Percentiles rank a stretch among this genome's conserved stretches.
Evolutionary conservation across 2,797 vertebrate species (phyloP).

Genomic region (Gymnothorax javanicus): DNA sequence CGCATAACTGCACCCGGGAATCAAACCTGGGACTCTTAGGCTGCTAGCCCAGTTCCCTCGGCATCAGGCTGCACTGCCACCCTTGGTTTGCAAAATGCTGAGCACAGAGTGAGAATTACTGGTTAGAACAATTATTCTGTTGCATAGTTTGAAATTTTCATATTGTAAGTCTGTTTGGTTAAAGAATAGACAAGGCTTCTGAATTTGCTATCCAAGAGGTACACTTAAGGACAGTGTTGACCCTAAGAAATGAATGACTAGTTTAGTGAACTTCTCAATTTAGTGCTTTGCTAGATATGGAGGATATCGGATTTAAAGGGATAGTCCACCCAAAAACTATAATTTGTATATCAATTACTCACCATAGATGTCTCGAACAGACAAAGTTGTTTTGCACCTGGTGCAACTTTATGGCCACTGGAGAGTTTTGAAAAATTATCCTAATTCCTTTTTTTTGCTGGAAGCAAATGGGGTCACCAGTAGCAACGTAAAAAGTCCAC

Average conservation of each 20-base stretch:
- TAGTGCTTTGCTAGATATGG: not conserved
- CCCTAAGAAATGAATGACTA: not conserved
- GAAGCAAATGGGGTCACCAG: too few species aligned
- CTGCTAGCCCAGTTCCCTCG: not conserved
- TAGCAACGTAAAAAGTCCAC: too few species aligned
- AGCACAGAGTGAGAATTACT: not conserved
- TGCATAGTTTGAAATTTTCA: not conserved
- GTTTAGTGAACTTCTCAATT: not conserved
- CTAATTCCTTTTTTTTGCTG: too few species aligned
- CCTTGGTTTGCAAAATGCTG: not conserved
- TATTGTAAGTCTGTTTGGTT: not conserved
- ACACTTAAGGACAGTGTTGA: not conserved
- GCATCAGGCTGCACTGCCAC: not conserved
- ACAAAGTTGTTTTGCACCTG: too few species aligned
- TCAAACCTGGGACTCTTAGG: not conserved
- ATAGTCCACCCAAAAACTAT: too few species aligned
- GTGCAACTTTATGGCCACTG: too few species aligned
- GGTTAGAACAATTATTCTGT: not conserved
- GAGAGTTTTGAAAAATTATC: too few species aligned
- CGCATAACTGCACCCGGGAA: not conserved
- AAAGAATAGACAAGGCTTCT: not conserved
- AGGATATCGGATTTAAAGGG: not conserved
- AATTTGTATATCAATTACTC: too few species aligned
- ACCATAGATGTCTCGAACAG: too few species aligned
- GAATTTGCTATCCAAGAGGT: not conserved